phyloP scores from a whole-genome alignment of 2,113 vertebrate genomes.

The Phrynocephalus versicolor region DNA sequence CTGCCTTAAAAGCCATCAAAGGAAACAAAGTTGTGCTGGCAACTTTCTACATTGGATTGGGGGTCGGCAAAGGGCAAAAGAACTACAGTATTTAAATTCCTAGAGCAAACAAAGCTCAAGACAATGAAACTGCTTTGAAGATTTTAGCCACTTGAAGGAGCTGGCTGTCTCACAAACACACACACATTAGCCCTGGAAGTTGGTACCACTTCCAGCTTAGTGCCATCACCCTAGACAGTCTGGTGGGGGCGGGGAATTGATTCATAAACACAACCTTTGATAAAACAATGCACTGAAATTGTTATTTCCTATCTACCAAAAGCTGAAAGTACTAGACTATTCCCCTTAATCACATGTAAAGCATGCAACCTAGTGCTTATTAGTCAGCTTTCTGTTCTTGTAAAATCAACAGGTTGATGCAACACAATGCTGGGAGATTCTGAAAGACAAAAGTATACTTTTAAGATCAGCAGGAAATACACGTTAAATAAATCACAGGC shows the following conservation, averaged over 20 bases:
- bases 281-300: neutral
- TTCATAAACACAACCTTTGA: neutral
- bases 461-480: too few relatives aligned
- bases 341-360: constrained; percentile 2
- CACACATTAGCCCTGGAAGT: neutral
- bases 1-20: neutral
- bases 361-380: neutral
- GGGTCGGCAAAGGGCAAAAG: neutral
- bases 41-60: neutral
- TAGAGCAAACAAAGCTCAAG: neutral
- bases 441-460: neutral
- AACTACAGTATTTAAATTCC: neutral
- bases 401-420: neutral
- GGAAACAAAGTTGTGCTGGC: neutral
- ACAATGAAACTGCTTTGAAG: neutral
- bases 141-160: neutral
- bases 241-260: neutral
- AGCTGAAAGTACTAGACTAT: neutral
- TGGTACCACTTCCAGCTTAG: neutral
- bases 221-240: neutral
- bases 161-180: neutral
- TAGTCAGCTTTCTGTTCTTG: neutral
- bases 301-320: neutral
- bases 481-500: too few relatives aligned
- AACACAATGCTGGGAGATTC: neutral